Evolutionary conservation across 2,113 vertebrate species (phyloP).

Genomic region (Cololabis saira): DNA sequence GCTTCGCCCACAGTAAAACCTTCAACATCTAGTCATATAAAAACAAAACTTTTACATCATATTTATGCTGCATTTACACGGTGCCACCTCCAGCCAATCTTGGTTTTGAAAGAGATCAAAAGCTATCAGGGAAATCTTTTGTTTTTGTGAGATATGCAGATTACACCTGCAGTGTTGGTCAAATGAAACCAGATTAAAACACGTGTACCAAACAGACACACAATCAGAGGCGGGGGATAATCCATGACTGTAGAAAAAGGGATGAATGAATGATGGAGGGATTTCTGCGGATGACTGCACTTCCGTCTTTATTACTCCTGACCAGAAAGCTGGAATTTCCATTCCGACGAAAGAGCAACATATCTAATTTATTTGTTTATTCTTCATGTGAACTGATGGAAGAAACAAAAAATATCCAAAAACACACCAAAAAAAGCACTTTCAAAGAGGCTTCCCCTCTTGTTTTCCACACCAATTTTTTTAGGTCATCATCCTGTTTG

Average conservation of each 20-base stretch:
- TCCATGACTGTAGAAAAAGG: slow-evolving; percentile 46
- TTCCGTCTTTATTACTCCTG: slow-evolving; percentile 58
- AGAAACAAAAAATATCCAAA: neutral
- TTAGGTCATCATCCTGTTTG: slow-evolving; percentile 44
- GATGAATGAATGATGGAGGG: slow-evolving; percentile 57
- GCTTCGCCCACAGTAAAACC: slow-evolving; percentile 54
- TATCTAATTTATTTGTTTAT: slow-evolving; percentile 75
- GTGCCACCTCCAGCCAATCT: slow-evolving; percentile 37
- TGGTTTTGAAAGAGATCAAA: slow-evolving; percentile 42
- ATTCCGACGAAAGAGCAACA: slow-evolving; percentile 39
- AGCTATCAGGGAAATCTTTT: slow-evolving; percentile 33
- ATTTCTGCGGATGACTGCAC: slow-evolving; percentile 42
- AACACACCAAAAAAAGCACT: slow-evolving; percentile 2
- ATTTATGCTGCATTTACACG: slow-evolving; percentile 45
- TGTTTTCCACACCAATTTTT: slow-evolving; percentile 52
- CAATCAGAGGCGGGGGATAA: slow-evolving; percentile 32
- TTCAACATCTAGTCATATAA: slow-evolving; percentile 61
- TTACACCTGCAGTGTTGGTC: slow-evolving; percentile 34
- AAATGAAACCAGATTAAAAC: slow-evolving; percentile 51
- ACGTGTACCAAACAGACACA: slow-evolving; percentile 1
- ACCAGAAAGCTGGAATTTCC: slow-evolving; percentile 60
- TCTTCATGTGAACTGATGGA: slow-evolving; percentile 29
- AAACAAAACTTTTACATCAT: slow-evolving; percentile 43
- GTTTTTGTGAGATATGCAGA: slow-evolving; percentile 39
- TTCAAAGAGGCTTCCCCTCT: slow-evolving; percentile 45